Evolutionary conservation across 2,113 vertebrate species (phyloP).

Genomic region (Etheostoma cragini): DNA sequence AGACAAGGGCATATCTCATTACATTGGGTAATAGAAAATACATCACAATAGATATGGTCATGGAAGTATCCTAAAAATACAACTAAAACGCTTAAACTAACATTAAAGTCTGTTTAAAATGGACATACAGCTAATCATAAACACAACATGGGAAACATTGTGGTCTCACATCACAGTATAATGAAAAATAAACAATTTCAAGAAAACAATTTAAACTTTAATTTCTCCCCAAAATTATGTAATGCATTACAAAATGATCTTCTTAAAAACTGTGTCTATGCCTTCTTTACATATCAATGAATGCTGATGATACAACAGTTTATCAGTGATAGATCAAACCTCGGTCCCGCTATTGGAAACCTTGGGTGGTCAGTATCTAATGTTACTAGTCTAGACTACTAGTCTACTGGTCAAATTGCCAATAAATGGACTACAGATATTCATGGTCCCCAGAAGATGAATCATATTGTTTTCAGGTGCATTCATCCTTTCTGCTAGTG

Average conservation of each 20-base stretch:
- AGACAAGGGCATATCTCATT: neutral
- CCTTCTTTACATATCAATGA: neutral
- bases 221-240: neutral
- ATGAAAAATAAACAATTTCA: neutral
- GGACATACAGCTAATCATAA: neutral
- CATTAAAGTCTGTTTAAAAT: too few relatives aligned
- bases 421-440: neutral
- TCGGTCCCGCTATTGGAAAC: neutral
- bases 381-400: neutral
- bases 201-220: neutral
- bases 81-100: neutral
- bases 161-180: neutral
- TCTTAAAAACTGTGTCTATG: neutral
- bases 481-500: neutral
- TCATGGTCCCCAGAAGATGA: neutral
- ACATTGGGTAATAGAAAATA: neutral
- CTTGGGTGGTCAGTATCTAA: neutral
- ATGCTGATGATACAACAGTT: neutral
- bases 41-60: neutral
- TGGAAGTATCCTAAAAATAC: neutral
- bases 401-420: neutral
- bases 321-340: neutral
- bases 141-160: neutral
- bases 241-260: neutral
- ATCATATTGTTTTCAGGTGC: neutral